Evolutionary conservation across 2,113 vertebrate genomes (phyloP), one percentile per base, ranked within the genome.

Genomic region (Uropsilus gracilis): DNA sequence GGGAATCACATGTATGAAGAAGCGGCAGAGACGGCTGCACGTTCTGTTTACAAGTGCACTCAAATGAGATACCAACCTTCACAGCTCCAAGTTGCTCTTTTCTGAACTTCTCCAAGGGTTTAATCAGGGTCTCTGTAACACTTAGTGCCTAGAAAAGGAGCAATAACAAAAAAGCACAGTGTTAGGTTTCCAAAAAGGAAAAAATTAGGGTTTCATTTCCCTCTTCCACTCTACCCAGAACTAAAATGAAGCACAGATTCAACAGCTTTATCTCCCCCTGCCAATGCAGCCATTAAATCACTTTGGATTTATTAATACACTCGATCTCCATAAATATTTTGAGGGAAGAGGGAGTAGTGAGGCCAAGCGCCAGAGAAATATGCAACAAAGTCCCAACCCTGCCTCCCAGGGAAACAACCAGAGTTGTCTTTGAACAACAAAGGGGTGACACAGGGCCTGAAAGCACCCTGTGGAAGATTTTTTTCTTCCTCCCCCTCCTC

Each of bases 81-180:
- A 99, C 98, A 94, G 98, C 98, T 97, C 99, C 99, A 63, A 99
- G 99, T 78, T 99, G 99, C 6, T 99, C 99, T 98, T 99, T 99
- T 89, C 99, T 98, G 98, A 99, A 99, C 98, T 98, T 99, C 98
- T 99, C 99, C 98, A 99, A 98, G 86, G 99, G 99, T 97, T 99
- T 99, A 98, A 99, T 99, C 97, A 99, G 98, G 55, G 99, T 99
- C 98, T 99, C 99, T 22, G 99, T 99, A 97, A 99, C 99, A 98
- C 99, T 99, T 93, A 98, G 98, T 97, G 99, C 99, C 99, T 99
- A 96, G 96, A 95, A 88, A 82, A 95, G 94, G 97, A 90, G 55
- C 2, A 37, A 94, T 44, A 91, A 97, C 66, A 96, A 94, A 95
- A 95, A 83, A 94, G 20, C 37, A 97, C 2, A 66, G 32, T 5